Percentiles rank a stretch among this genome's conserved stretches.
Evolutionary conservation across 2,888 invertebrate species (phyloP).

Genomic region (Heliothis peltigera): DNA sequence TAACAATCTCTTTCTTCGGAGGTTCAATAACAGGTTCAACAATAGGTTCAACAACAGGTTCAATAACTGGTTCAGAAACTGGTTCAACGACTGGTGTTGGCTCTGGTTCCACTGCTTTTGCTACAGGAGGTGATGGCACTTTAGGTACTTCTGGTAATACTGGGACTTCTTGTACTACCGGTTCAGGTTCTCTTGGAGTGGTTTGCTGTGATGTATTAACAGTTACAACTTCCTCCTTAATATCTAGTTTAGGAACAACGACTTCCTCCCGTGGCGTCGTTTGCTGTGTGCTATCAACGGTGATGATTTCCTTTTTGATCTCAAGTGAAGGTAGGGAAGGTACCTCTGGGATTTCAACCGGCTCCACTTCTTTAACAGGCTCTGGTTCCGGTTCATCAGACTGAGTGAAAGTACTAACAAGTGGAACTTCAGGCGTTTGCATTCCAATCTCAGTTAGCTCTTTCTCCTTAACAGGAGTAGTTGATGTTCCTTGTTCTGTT

Average conservation of each 20-base stretch:
- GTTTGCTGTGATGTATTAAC: constrained; percentile 75
- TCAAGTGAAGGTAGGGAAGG: constrained; percentile 50
- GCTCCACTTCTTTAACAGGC: constrained; percentile 38
- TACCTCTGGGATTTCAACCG: constrained; percentile 47
- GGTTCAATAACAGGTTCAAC: constrained; percentile 38
- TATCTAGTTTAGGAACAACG: constrained; percentile 52
- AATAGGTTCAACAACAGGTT: constrained; percentile 29
- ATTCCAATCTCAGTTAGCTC: constrained; percentile 77
- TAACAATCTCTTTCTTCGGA: constrained; percentile 57
- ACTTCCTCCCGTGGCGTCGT: constrained; percentile 71
- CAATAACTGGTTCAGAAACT: constrained; percentile 19
- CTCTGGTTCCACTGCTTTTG: constrained; percentile 16
- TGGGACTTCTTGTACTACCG: constrained; percentile 12
- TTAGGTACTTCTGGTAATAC: constrained; percentile 13
- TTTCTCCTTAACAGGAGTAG: constrained; percentile 76
- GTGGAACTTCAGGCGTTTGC: constrained; percentile 80
- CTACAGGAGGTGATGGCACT: constrained; percentile 20
- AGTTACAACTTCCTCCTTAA: constrained; percentile 63
- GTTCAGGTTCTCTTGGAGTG: constrained; percentile 65
- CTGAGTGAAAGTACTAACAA: constrained; percentile 83
- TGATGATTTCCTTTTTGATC: constrained; percentile 61
- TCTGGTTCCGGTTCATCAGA: constrained; percentile 77
- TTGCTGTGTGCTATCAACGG: constrained; percentile 72
- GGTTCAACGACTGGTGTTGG: constrained; percentile 41
- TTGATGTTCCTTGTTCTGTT: constrained; percentile 81